A percentile compares a stretch with the other conserved stretches of the same genome.
Evolutionary conservation across 2,797 vertebrate genomes (phyloP).

Genomic region (Chromis chromis): DNA sequence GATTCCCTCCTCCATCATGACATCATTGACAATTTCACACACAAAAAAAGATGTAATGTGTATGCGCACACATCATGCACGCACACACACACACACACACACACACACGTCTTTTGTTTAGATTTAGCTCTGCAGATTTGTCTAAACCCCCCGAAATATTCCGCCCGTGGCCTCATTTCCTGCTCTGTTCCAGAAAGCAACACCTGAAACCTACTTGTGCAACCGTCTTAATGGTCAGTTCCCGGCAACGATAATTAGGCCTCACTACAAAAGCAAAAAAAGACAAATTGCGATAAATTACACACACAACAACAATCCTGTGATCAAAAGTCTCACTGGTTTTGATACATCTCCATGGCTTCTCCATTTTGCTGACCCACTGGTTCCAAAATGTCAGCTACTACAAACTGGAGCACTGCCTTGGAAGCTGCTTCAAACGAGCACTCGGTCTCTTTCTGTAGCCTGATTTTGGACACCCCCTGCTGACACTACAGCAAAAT

Average conservation of each 20-base stretch:
- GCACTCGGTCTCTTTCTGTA: conserved; percentile 39
- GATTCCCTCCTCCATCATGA: conserved; percentile 62
- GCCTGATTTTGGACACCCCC: conserved; percentile 79
- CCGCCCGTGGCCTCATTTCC: conserved; percentile 33
- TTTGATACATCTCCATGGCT: conserved; percentile 71
- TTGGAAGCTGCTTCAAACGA: conserved; percentile 59
- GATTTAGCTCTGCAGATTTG: conserved; percentile 23
- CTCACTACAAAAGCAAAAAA: conserved; percentile 10
- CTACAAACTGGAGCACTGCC: conserved; percentile 76
- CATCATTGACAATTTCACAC: conserved; percentile 68
- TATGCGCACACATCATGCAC: background rate
- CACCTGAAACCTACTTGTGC: conserved; percentile 53
- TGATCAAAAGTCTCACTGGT: conserved; percentile 56
- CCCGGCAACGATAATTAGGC: conserved; percentile 47
- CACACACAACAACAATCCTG: conserved; percentile 28
- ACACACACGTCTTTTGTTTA: conserved; percentile 47
- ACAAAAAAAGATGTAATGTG: background rate
- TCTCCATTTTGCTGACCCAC: conserved; percentile 82
- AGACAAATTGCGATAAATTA: conserved; percentile 57
- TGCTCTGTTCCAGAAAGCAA: conserved; percentile 27
- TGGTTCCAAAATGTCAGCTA: conserved; percentile 83
- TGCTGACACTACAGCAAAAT: conserved; percentile 69
- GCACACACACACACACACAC: background rate
- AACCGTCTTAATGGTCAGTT: conserved; percentile 27
- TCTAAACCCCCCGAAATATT: conserved; percentile 21